Base-by-base conservation (phyloP, 2,113 vertebrate genomes). In the Atractosteus spatula region DNA sequence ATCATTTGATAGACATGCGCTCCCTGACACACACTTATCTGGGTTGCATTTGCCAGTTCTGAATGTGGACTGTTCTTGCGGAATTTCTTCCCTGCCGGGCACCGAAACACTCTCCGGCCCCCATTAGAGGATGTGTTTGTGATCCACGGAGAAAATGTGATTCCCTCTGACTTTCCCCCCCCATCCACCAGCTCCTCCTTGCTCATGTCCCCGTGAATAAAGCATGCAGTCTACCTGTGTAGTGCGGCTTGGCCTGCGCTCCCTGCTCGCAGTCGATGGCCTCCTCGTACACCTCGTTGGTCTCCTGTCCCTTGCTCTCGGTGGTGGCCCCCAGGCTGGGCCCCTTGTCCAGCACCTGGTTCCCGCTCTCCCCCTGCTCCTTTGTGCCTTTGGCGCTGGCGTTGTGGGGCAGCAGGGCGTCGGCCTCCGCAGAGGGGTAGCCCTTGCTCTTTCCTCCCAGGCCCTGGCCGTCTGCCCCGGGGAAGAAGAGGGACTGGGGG, bases 281-380 rank as follows among this genome's bases (percentile, higher is more conserved):
- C 77, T 90, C 92, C 73, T 94, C 90, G 65, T 95, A 98, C 76
- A 99, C 96, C 85, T 98, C 96, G 56, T 97, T 98, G 81, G 94
- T 97, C 88, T 97, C 94, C 74, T 93, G 93, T 71, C 87, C 89
- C 75, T 85, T 91, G 82, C 86, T 90, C n/a, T 86, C 87, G 55
- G 90, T 90, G 3, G 80, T 83, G 14, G 81, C 89, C 62, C 84
- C 83, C 0, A 79, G 75, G 0, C 78, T 80, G 55, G 79, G 80
- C 65, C 65, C 82, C 45, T 81, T 82, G 44, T 85, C 82, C 14
- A 89, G 80, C 44, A 89, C 80, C 76, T 79, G 84, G 77, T 81
- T 86, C 86, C 80, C 78, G 87, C 81, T 78, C 87, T 79, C 66
- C 82, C 73, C 64, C 68, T 83, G 81, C 29, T 85, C 89, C 0